A percentile compares a stretch with the other conserved stretches of the same genome.
Conservation (phyloP, 2,888 invertebrate genomes). For the Tachystola acroxantha region DNA sequence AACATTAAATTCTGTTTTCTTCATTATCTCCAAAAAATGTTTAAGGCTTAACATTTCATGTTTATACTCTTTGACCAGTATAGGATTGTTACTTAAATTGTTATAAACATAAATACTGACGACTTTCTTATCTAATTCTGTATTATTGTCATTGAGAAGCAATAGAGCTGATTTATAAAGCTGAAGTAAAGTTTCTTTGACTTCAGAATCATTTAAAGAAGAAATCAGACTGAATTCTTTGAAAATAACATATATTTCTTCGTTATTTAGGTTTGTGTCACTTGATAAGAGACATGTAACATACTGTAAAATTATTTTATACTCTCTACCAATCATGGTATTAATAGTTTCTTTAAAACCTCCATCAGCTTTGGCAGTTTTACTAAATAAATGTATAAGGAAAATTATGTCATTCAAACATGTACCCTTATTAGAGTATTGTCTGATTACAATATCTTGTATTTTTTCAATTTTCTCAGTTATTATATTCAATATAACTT, state of each 20-base stretch:
- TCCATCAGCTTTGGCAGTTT: conserved; percentile 20
- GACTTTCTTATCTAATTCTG: conserved; percentile 38
- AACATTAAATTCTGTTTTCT: conserved; percentile 25
- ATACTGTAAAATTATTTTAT: conserved; percentile 39
- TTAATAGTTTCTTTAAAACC: conserved; percentile 17
- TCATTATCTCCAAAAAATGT: conserved; percentile 28
- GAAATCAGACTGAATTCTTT: conserved; percentile 21
- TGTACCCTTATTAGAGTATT: conserved; percentile 47
- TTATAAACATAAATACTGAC: conserved; percentile 39
- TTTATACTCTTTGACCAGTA: conserved; percentile 23
- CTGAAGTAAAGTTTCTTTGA: conserved; percentile 30
- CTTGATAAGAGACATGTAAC: conserved; percentile 33
- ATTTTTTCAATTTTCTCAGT: conserved; percentile 34
- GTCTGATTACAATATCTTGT: conserved; percentile 36
- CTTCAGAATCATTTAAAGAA: conserved; percentile 16
- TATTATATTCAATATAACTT: conserved; percentile 30
- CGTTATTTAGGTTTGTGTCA: conserved; percentile 31
- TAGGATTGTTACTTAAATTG: conserved; percentile 26
- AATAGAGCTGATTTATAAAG: conserved; percentile 39
- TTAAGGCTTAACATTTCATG: conserved; percentile 41
- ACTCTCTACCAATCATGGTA: conserved; percentile 24
- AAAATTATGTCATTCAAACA: conserved; percentile 42
- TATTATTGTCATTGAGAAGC: conserved; percentile 33
- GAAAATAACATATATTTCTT: conserved; percentile 33
- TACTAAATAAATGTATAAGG: conserved; percentile 32